phyloP scores from a whole-genome alignment of 2,113 vertebrate species.

The Puffinus mauretanicus region DNA sequence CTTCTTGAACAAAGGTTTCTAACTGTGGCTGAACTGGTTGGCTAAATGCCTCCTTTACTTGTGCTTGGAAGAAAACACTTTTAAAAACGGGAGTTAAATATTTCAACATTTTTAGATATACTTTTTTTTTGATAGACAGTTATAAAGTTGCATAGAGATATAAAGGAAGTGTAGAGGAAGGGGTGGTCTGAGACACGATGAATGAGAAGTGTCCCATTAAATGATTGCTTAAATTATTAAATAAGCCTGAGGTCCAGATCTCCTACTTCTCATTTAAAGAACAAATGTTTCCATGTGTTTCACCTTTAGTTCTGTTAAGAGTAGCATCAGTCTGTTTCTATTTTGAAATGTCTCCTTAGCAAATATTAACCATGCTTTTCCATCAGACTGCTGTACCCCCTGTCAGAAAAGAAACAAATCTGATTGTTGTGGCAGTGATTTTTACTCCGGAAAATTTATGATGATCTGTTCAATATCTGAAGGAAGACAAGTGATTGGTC shows the following conservation, averaged over 20 bases:
- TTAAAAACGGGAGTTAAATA: background rate
- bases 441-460: background rate
- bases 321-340: background rate
- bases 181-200: background rate
- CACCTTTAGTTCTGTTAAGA: background rate
- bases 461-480: background rate
- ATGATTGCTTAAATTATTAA: background rate
- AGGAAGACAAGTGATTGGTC: background rate
- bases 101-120: background rate
- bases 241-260: background rate
- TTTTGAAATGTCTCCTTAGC: background rate
- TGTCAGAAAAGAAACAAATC: background rate
- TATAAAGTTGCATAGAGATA: background rate
- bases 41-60: background rate
- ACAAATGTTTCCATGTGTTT: background rate
- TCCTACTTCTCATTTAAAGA: background rate
- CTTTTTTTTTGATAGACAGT: background rate
- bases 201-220: background rate
- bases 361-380: background rate
- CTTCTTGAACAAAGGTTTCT: background rate
- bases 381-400: background rate
- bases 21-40: background rate
- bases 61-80: background rate
- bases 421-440: background rate
- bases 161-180: background rate